Conservation (phyloP, 1,140 invertebrate species). For the Limonius californicus region DNA sequence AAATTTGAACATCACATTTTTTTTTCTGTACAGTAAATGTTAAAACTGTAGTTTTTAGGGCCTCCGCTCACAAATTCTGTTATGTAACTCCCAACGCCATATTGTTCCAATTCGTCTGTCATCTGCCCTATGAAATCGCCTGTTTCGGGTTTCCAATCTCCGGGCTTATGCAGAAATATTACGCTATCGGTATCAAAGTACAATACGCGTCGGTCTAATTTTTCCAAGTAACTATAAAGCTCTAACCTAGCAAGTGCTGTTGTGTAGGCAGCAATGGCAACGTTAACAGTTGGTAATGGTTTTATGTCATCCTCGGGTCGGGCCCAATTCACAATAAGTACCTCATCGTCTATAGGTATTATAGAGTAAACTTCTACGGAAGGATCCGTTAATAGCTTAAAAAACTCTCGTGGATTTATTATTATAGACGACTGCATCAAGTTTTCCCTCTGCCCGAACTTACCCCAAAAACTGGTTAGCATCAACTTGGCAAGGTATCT, state of each 20-base stretch:
- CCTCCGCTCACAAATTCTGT: too few species aligned
- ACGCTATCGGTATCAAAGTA: slow-evolving; percentile 41
- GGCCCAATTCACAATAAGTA: slow-evolving; percentile 12
- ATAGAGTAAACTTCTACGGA: background rate
- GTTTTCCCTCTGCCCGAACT: slow-evolving; percentile 23
- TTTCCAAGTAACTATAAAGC: slow-evolving; percentile 39
- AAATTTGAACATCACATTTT: too few species aligned
- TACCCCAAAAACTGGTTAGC: slow-evolving; percentile 21
- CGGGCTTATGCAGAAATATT: slow-evolving; percentile 17
- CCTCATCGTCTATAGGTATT: background rate
- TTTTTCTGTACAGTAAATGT: too few species aligned
- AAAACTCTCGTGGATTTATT: slow-evolving; percentile 7
- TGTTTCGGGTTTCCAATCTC: slow-evolving; percentile 15
- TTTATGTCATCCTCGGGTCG: slow-evolving; percentile 7
- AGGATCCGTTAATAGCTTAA: slow-evolving; percentile 5
- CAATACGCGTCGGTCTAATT: slow-evolving; percentile 33
- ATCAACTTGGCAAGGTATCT: background rate
- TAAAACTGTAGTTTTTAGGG: too few species aligned
- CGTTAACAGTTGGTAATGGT: slow-evolving; percentile 31
- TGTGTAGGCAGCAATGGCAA: slow-evolving; percentile 42
- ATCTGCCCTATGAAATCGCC: slow-evolving; percentile 40
- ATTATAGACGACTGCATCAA: slow-evolving; percentile 6
- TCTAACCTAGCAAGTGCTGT: slow-evolving; percentile 42
- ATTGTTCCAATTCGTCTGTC: slow-evolving; percentile 40
- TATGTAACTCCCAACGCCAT: too few species aligned